Percentiles rank a stretch among this genome's conserved stretches.
phyloP scores from a whole-genome alignment of 2,888 invertebrate species.

The Leptura quadrifasciata region DNA sequence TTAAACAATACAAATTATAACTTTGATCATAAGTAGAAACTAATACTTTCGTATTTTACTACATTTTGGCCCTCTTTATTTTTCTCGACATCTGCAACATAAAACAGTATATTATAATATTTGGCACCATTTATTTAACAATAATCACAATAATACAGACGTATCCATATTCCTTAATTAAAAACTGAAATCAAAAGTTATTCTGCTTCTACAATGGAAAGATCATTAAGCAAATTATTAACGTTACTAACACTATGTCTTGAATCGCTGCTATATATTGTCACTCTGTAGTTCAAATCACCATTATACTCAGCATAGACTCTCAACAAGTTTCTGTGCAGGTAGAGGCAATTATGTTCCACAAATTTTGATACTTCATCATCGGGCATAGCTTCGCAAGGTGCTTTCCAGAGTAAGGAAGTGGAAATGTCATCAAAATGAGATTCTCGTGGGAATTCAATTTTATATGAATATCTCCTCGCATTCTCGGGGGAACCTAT shows the following conservation, averaged over 20 bases:
- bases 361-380: conserved; percentile 46
- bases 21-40: too few relatives aligned
- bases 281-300: conserved; percentile 50
- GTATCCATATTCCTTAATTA: neutral
- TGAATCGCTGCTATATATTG: conserved; percentile 41
- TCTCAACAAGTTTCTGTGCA: conserved; percentile 51
- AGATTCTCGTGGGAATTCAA: conserved; percentile 47
- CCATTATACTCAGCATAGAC: conserved; percentile 47
- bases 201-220: neutral
- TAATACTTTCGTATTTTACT: too few relatives aligned
- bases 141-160: too few relatives aligned
- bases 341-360: conserved; percentile 46
- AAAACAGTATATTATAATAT: too few relatives aligned
- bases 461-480: conserved; percentile 49
- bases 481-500: conserved; percentile 52
- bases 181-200: neutral
- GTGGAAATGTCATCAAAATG: conserved; percentile 6
- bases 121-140: too few relatives aligned
- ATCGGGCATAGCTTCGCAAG: conserved; percentile 47
- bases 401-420: conserved; percentile 48
- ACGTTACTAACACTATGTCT: neutral
- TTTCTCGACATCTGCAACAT: too few relatives aligned
- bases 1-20: too few relatives aligned
- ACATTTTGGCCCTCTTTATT: too few relatives aligned
- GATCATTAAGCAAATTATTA: neutral